A percentile compares a stretch with the other conserved stretches of the same genome.
phyloP scores from a whole-genome alignment of 2,888 invertebrate genomes.

The Thereva nobilitata region DNA sequence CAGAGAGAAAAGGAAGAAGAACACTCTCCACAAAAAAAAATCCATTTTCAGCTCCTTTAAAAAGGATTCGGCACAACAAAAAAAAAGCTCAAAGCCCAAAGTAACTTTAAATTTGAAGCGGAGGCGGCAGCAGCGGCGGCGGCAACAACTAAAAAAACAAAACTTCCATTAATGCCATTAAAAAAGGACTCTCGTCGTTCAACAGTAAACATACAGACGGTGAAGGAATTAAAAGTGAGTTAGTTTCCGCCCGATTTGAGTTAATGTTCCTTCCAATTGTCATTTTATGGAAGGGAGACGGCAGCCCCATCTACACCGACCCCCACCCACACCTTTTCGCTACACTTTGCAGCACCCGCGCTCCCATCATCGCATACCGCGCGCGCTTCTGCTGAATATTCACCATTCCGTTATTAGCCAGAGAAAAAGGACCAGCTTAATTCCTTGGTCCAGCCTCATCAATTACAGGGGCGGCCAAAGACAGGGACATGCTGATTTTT shows the following conservation, averaged over 20 bases:
- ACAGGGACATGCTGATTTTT: slow-evolving; percentile 15
- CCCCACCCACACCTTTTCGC: too few species aligned
- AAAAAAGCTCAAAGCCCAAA: slow-evolving; percentile 8
- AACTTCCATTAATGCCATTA: slow-evolving; percentile 15
- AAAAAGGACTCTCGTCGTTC: slow-evolving; percentile 13
- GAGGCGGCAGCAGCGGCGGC: background rate
- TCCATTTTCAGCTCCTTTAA: too few species aligned
- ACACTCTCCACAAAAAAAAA: too few species aligned
- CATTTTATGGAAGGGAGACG: slow-evolving; percentile 10
- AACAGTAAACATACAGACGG: slow-evolving; percentile 7
- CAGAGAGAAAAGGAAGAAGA: too few species aligned
- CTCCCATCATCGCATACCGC: too few species aligned
- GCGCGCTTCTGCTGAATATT: too few species aligned
- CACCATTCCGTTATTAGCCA: too few species aligned
- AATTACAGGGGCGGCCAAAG: background rate
- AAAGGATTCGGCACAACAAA: too few species aligned
- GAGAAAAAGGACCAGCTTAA: too few species aligned
- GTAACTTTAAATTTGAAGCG: background rate
- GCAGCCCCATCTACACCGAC: too few species aligned
- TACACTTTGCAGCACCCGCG: too few species aligned
- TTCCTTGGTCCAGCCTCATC: background rate
- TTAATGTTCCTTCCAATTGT: slow-evolving; percentile 26
- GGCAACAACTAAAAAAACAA: slow-evolving; percentile 9
- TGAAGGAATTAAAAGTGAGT: slow-evolving; percentile 25
- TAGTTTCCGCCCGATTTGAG: slow-evolving; percentile 30